Evolutionary conservation across 2,888 invertebrate genomes (phyloP).

Genomic region (Lithophane socia): DNA sequence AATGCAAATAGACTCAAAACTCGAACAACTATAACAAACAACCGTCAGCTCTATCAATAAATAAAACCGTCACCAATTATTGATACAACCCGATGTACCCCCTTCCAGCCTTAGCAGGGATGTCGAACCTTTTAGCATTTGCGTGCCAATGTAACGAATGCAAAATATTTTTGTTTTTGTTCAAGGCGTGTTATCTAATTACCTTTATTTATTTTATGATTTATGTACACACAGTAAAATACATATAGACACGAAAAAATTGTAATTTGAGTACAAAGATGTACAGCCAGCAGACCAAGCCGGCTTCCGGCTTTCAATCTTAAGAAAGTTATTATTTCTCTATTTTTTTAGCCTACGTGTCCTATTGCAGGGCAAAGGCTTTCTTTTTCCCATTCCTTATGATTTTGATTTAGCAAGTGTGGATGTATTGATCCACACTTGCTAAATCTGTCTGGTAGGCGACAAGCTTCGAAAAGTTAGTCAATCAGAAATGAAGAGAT

Average conservation of each 20-base stretch:
- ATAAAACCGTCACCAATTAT: constrained; percentile 60
- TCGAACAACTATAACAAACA: constrained; percentile 49
- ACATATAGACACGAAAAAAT: too few species aligned
- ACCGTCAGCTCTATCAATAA: constrained; percentile 45
- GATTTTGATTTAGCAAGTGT: neutral
- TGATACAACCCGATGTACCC: constrained; percentile 42
- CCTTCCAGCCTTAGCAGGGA: constrained; percentile 7
- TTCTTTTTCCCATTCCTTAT: neutral
- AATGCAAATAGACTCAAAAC: constrained; percentile 55
- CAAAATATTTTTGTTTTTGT: neutral
- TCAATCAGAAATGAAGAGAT: too few species aligned
- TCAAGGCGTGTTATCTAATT: neutral
- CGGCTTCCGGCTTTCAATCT: too few species aligned
- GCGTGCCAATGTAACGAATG: neutral
- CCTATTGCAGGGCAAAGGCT: too few species aligned
- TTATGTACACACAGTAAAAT: too few species aligned
- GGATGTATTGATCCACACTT: too few species aligned
- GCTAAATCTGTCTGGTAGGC: neutral
- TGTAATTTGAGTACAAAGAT: too few species aligned
- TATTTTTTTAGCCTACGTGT: neutral
- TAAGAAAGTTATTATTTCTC: too few species aligned
- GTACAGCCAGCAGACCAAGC: too few species aligned
- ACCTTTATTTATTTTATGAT: too few species aligned
- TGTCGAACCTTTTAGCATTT: constrained; percentile 4
- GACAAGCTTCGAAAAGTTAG: neutral